Conservation (phyloP, 2,113 vertebrate species). For the Psammodynastes pulverulentus region DNA sequence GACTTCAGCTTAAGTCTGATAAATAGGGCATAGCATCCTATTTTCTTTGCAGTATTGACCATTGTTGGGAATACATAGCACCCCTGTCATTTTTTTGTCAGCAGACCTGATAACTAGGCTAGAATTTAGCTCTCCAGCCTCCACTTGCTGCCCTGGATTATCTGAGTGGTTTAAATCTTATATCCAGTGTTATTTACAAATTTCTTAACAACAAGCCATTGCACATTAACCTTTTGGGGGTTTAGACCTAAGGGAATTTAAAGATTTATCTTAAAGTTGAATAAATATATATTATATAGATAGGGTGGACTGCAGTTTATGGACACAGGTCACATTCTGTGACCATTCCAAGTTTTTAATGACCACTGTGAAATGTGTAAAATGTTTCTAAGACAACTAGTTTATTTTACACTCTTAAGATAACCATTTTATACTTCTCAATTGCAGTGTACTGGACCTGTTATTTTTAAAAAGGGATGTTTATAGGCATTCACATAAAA, state of each 20-base stretch:
- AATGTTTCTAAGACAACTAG: not conserved
- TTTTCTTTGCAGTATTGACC: slow-evolving; percentile 50
- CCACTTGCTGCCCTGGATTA: not conserved
- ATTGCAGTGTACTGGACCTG: not conserved
- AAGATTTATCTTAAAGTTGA: not conserved
- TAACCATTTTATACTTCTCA: not conserved
- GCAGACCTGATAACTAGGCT: slow-evolving; percentile 36
- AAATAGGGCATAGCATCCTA: slow-evolving; percentile 51
- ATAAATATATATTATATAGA: not conserved
- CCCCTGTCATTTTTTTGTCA: slow-evolving; percentile 56
- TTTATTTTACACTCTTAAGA: not conserved
- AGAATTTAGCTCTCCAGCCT: not conserved
- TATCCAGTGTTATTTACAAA: not conserved
- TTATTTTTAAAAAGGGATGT: not conserved
- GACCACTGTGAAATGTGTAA: not conserved
- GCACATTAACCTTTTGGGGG: not conserved
- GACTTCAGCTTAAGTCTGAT: slow-evolving; percentile 56
- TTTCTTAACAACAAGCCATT: not conserved
- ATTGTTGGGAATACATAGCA: slow-evolving; percentile 51
- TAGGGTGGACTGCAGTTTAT: not conserved
- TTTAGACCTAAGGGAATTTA: not conserved
- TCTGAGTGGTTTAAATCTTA: not conserved
- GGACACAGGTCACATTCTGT: not conserved
- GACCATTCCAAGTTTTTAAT: not conserved
- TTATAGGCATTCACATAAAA: not conserved